Evolutionary conservation across 2,113 vertebrate genomes (phyloP).

Genomic region (Diphyllodes magnificus): DNA sequence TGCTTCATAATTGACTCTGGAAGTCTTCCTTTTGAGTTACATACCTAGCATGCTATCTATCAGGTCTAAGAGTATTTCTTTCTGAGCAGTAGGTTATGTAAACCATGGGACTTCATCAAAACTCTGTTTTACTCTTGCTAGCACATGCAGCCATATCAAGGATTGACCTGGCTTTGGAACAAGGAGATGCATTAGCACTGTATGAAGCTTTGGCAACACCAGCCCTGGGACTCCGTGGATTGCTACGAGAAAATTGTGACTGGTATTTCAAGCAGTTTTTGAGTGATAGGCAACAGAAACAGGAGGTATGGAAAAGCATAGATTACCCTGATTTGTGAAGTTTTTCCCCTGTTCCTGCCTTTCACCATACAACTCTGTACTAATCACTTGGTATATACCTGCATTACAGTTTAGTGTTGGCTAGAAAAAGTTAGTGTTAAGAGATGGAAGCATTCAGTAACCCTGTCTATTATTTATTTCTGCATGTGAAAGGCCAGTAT

Average conservation of each 20-base stretch:
- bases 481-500: not conserved
- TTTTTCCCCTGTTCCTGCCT: not conserved
- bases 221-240: slow-evolving; percentile 79
- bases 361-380: not conserved
- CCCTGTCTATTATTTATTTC: not conserved
- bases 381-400: not conserved
- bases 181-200: slow-evolving; percentile 66
- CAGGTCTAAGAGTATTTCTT: not conserved
- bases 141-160: slow-evolving; percentile 78
- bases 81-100: not conserved
- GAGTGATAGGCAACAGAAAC: slow-evolving; percentile 79
- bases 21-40: not conserved
- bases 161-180: slow-evolving; percentile 79
- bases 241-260: slow-evolving; percentile 83
- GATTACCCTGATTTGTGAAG: not conserved
- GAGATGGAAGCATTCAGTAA: not conserved
- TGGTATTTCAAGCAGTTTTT: slow-evolving; percentile 96
- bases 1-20: not conserved
- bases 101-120: not conserved
- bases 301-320: slow-evolving; percentile 72
- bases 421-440: not conserved
- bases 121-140: slow-evolving; percentile 47
- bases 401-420: not conserved
- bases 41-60: not conserved
- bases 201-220: slow-evolving; percentile 76